A percentile compares a stretch with the other conserved stretches of the same genome.
Evolutionary conservation across 2,113 vertebrate species (phyloP).

Genomic region (Eptesicus fuscus): DNA sequence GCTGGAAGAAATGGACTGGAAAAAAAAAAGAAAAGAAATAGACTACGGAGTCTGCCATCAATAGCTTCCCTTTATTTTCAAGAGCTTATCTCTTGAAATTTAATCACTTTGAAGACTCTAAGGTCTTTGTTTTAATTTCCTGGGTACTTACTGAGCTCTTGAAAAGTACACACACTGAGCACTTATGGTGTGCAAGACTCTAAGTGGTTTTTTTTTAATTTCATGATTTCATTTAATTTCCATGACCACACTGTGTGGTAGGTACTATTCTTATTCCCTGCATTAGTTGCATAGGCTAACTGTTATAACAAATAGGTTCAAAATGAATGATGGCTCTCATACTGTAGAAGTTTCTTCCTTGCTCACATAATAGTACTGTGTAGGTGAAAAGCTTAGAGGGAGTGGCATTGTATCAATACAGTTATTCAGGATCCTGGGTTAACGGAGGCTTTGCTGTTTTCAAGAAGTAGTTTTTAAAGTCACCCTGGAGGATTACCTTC

Average conservation of each 20-base stretch:
- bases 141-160: slow-evolving; percentile 46
- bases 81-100: slow-evolving; percentile 57
- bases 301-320: background rate
- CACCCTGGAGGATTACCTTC: background rate
- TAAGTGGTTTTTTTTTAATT: background rate
- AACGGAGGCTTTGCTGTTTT: background rate
- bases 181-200: background rate
- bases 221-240: background rate
- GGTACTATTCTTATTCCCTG: background rate
- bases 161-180: background rate
- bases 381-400: background rate
- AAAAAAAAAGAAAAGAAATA: too few relatives aligned
- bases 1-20: slow-evolving; percentile 41
- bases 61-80: slow-evolving; percentile 59
- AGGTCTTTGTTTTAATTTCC: slow-evolving; percentile 44
- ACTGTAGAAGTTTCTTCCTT: background rate
- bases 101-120: slow-evolving; percentile 52
- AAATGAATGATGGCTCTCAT: background rate
- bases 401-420: too few relatives aligned
- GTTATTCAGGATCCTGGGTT: background rate
- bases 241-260: background rate
- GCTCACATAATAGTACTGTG: background rate
- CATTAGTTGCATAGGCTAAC: background rate
- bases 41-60: slow-evolving; percentile 18
- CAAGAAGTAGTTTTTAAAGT: background rate